Evolutionary conservation across 2,888 invertebrate species (phyloP), one percentile per base, ranked within the genome.

Genomic region (Tipula unca): DNA sequence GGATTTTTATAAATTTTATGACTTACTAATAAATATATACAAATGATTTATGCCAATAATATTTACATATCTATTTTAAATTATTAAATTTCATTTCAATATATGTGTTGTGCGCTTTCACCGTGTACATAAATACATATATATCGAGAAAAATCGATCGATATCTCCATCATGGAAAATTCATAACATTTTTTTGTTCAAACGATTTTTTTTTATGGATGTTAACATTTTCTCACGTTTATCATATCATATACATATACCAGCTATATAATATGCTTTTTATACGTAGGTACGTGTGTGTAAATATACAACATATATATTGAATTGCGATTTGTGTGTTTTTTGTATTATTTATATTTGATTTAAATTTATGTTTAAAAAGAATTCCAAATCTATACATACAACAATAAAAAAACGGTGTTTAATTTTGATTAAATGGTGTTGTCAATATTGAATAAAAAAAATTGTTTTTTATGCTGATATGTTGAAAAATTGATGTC

Each of bases 201-300:
- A 69, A 69, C 25, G 69, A 48, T 48, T 48, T 48, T 69, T 69
- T 69, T 48, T 48, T 48, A 5, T 17, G 48, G 17, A 13, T n/a
- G 69, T 69, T 69, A 69, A 69, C 69, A 69, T 69, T 69, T 69
- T 69, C 69, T 69, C 69, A 69, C 69, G 69, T 69, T 69, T 69
- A 69, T 69, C 69, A n/a, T 69, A 69, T 69, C 69, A 69, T 69
- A 25, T 20, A 69, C 48, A 54, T 17, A 54, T 54, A 54, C 48
- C 32, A 32, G 32, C 32, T 17, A 48, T 48, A 48, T 48, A 25
- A 25, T 69, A 14, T 25, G 20, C 69, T 69, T 8, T 69, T 25
- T 20, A 10, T 69, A 5, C 69, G 20, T n/a, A n/a, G n/a, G n/a
- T n/a, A n/a, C 69, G 32, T 54, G 1, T 25, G 25, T 8, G 69